These are phyloP conservation scores for Pristionchus pacificus DNA, from an alignment of 1,140 invertebrate genomes.

Conservation along the genomic window DNA sequence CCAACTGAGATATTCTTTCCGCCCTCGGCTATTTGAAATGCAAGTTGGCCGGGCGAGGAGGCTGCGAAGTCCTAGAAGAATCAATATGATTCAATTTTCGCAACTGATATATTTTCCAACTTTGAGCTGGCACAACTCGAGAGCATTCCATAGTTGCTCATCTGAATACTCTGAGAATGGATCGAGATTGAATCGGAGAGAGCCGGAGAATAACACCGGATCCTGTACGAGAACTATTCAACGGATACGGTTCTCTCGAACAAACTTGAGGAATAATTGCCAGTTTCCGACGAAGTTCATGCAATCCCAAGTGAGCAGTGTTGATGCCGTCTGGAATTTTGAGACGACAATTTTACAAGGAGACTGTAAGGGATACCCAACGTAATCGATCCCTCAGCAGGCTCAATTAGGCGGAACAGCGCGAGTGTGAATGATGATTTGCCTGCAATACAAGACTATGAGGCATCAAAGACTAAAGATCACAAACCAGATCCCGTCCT, in stretches of 20 bases:
- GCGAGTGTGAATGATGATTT: not conserved
- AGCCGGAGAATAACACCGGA: conserved; percentile 70
- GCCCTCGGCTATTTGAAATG: conserved; percentile 11
- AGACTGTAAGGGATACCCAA: too few relatives aligned
- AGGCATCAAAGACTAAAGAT: conserved; percentile 4
- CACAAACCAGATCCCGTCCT: conserved; percentile 62
- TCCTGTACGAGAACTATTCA: too few relatives aligned
- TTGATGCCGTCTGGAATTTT: too few relatives aligned
- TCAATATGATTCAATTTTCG: not conserved
- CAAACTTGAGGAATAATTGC: conserved; percentile 17
- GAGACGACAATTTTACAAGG: too few relatives aligned
- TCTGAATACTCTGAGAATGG: conserved; percentile 72
- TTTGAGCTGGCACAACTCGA: conserved; percentile 36
- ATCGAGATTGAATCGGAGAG: conserved; percentile 76
- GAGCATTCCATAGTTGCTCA: conserved; percentile 54
- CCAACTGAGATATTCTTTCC: conserved; percentile 26
- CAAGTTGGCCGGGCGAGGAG: not conserved
- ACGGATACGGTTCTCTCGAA: too few relatives aligned
- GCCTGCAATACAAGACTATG: not conserved
- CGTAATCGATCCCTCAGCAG: not conserved
- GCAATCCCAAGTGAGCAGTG: conserved; percentile 9
- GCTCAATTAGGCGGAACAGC: conserved; percentile 15
- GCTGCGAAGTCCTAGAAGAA: not conserved
- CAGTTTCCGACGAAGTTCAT: conserved; percentile 17
- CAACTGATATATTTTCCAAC: not conserved